phyloP scores from a whole-genome alignment of 2,797 vertebrate species.

The Mus caroli region DNA sequence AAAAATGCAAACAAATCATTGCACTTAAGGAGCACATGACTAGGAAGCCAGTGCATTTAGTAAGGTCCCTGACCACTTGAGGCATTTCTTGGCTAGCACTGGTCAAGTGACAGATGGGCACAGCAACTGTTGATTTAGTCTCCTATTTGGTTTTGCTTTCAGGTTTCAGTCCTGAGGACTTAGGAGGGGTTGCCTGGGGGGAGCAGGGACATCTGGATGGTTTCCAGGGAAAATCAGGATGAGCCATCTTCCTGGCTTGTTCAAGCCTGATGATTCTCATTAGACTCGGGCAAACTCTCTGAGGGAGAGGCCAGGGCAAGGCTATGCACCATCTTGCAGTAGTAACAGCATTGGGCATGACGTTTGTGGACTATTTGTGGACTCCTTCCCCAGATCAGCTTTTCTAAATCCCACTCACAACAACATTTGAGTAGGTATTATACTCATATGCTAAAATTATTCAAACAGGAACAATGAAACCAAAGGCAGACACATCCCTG shows the following conservation, averaged over 20 bases:
- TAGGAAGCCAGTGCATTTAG: neutral
- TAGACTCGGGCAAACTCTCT: neutral
- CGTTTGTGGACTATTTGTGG: neutral
- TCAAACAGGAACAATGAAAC: neutral
- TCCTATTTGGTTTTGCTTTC: neutral
- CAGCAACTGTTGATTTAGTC: neutral
- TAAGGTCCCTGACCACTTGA: neutral
- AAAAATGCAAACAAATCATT: neutral
- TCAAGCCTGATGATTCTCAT: neutral
- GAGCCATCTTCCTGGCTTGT: neutral
- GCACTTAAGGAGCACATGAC: neutral
- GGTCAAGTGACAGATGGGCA: neutral
- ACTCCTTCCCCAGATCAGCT: neutral
- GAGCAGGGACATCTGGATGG: neutral
- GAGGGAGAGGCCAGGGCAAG: neutral
- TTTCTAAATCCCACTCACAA: neutral
- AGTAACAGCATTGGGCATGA: neutral
- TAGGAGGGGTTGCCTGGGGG: neutral
- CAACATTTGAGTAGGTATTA: neutral
- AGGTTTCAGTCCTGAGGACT: neutral
- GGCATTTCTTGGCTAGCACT: too few species aligned
- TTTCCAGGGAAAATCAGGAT: neutral
- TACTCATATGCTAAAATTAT: neutral
- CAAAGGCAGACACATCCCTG: neutral
- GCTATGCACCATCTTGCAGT: neutral